Evolutionary conservation across 2,888 invertebrate species (phyloP).

Genomic region (Noctua fimbriata): DNA sequence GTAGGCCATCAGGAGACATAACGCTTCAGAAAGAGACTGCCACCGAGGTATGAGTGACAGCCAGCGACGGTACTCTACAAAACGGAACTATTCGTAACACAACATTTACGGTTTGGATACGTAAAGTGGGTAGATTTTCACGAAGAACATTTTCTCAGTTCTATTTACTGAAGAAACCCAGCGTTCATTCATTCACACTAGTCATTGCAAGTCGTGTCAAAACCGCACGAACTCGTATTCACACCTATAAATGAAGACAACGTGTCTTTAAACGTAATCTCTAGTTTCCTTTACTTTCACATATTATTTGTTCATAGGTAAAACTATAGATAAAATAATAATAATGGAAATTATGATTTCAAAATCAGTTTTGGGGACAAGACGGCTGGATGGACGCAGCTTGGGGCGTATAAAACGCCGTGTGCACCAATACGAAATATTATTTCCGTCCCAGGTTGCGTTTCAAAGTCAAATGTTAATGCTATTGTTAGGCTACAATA

Average conservation of each 20-base stretch:
- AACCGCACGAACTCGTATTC: slow-evolving; percentile 48
- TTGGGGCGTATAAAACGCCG: background rate
- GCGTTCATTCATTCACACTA: slow-evolving; percentile 32
- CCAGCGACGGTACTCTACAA: background rate
- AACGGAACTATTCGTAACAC: no score
- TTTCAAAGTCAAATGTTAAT: no score
- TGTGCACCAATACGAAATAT: background rate
- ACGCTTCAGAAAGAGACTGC: no score
- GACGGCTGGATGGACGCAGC: background rate
- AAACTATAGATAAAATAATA: background rate
- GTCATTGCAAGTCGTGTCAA: slow-evolving; percentile 45
- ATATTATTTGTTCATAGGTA: background rate
- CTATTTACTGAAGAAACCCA: slow-evolving; percentile 6
- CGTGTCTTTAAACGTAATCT: slow-evolving; percentile 24
- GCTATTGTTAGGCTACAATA: no score
- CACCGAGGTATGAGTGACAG: background rate
- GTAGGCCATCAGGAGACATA: no score
- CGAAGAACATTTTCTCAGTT: background rate
- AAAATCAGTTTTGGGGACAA: background rate
- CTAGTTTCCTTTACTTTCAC: slow-evolving; percentile 47
- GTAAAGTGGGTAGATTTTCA: background rate
- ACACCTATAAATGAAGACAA: slow-evolving; percentile 43
- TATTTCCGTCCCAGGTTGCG: background rate
- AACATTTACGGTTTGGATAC: background rate
- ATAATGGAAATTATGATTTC: background rate